phyloP scores from a whole-genome alignment of 2,888 invertebrate genomes.

The Spicauda simplicius region DNA sequence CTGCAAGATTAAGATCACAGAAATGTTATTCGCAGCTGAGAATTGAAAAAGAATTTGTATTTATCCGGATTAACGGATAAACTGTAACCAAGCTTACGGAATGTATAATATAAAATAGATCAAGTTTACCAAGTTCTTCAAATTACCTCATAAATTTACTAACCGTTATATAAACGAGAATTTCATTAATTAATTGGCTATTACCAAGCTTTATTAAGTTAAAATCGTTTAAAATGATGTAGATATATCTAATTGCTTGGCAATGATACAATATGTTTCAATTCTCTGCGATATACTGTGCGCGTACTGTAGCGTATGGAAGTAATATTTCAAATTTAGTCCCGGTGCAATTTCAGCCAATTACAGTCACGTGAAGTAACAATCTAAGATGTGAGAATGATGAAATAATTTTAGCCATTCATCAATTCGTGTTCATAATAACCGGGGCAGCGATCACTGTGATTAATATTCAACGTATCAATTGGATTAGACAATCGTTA shows the following conservation, averaged over 20 bases:
- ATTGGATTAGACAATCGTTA: conserved; percentile 19
- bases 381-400: background rate
- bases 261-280: background rate
- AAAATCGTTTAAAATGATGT: background rate
- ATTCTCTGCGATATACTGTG: background rate
- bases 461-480: conserved; percentile 14
- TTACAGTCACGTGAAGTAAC: background rate
- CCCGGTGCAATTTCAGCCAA: background rate
- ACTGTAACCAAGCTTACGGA: too few relatives aligned
- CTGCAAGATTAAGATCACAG: background rate
- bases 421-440: background rate
- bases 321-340: too few relatives aligned
- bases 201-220: background rate
- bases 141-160: background rate
- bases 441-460: conserved; percentile 1
- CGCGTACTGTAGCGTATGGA: too few relatives aligned
- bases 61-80: too few relatives aligned
- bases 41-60: background rate
- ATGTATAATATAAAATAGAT: too few relatives aligned
- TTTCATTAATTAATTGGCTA: too few relatives aligned
- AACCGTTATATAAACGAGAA: too few relatives aligned
- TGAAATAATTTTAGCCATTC: background rate
- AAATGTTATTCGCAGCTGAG: background rate
- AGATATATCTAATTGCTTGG: background rate
- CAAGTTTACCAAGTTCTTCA: background rate